Evolutionary conservation across 2,888 invertebrate genomes (phyloP).

Genomic region (Mesochorus sp.): DNA sequence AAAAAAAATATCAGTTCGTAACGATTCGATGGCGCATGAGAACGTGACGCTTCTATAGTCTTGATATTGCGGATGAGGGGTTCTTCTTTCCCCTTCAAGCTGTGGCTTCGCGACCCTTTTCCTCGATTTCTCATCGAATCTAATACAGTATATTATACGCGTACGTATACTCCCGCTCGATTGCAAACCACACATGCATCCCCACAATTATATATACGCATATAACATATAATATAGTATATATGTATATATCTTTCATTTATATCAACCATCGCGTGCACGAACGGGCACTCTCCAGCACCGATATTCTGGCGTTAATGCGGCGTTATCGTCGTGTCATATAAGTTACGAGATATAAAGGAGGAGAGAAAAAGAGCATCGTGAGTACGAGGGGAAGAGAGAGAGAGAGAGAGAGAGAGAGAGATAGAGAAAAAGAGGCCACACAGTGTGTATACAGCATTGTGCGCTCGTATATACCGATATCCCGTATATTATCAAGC

Average conservation of each 20-base stretch:
- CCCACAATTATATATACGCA: neutral
- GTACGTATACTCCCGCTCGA: conserved; percentile 29
- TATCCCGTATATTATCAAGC: conserved; percentile 67
- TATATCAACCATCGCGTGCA: conserved; percentile 20
- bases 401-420: conserved; percentile 3
- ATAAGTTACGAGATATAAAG: conserved; percentile 65
- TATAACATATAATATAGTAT: neutral
- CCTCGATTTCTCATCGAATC: conserved; percentile 36
- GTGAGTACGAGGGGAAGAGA: conserved; percentile 7
- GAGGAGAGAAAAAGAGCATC: conserved; percentile 31
- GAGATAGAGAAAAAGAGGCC: conserved; percentile 37
- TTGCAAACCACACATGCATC: conserved; percentile 15
- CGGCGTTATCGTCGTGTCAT: conserved; percentile 66
- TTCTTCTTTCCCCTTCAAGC: conserved; percentile 24
- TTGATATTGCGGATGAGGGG: conserved; percentile 8
- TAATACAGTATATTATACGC: conserved; percentile 42
- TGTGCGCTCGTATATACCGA: conserved; percentile 6
- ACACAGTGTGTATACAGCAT: neutral
- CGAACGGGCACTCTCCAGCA: conserved; percentile 29
- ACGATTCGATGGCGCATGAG: conserved; percentile 15
- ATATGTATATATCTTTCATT: neutral
- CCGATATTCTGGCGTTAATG: conserved; percentile 68
- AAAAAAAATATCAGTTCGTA: conserved; percentile 21
- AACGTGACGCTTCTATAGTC: conserved; percentile 19
- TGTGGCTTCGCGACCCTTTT: conserved; percentile 17